These are phyloP conservation scores for Ptiloglossa arizonensis DNA, from an alignment of 1,140 invertebrate species.

Conservation along the genomic window DNA sequence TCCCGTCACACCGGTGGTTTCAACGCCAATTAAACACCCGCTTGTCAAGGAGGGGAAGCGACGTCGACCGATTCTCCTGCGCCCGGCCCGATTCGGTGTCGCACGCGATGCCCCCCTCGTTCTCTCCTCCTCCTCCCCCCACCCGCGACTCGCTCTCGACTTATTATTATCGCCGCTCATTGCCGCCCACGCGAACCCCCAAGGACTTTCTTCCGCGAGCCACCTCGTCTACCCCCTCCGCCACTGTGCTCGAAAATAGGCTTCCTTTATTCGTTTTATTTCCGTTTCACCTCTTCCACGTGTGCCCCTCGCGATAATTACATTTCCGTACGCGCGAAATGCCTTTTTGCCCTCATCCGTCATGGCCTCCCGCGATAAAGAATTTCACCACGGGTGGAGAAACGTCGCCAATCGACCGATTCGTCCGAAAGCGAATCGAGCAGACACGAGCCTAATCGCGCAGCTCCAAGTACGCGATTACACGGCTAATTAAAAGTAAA, in stretches of 20 bases:
- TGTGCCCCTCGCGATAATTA: too few relatives aligned
- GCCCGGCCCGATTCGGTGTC: conserved; percentile 75
- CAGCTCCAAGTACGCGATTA: neutral
- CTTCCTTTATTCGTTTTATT: too few relatives aligned
- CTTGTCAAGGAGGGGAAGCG: conserved; percentile 76
- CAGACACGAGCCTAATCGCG: too few relatives aligned
- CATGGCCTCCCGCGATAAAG: neutral
- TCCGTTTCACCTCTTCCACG: too few relatives aligned
- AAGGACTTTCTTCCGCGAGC: neutral
- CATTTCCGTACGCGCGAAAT: neutral
- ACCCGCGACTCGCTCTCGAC: conserved; percentile 55
- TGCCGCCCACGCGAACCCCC: conserved; percentile 73
- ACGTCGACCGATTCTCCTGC: conserved; percentile 64
- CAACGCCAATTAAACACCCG: conserved; percentile 83
- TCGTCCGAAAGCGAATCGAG: too few relatives aligned
- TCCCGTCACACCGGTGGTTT: conserved; percentile 82
- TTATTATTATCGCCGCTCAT: conserved; percentile 78
- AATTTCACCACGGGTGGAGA: neutral
- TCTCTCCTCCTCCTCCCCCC: conserved; percentile 31
- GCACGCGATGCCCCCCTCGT: conserved; percentile 77
- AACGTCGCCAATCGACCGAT: neutral
- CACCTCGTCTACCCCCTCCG: too few relatives aligned
- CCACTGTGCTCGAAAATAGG: too few relatives aligned
- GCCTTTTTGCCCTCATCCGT: conserved; percentile 20
- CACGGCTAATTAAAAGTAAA: conserved; percentile 41